Percentiles rank a stretch among this genome's conserved stretches.
These are phyloP conservation scores for Mythimna vitellina DNA, from an alignment of 2,888 invertebrate species.

Conservation along the genomic window DNA sequence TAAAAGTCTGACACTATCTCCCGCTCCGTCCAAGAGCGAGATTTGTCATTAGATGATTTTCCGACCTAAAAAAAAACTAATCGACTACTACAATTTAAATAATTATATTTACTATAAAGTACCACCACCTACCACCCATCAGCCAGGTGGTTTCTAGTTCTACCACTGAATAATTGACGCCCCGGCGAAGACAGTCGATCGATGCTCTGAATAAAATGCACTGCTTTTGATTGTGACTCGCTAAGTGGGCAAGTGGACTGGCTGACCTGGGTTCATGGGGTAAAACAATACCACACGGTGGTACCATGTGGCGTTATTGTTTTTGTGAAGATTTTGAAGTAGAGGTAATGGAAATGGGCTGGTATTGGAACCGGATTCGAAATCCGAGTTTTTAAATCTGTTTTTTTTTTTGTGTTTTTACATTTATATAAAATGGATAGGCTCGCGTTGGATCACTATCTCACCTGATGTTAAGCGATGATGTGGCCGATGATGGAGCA, in stretches of 20 bases:
- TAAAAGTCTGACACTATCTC: too few relatives aligned
- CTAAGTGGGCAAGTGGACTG: conserved; percentile 39
- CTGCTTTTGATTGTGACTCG: conserved; percentile 45
- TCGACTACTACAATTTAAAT: conserved; percentile 11
- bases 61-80: too few relatives aligned
- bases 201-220: conserved; percentile 67
- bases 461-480: too few relatives aligned
- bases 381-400: too few relatives aligned
- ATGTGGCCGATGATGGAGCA: too few relatives aligned
- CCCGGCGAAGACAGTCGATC: conserved; percentile 66
- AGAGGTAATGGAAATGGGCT: too few relatives aligned
- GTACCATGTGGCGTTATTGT: not conserved
- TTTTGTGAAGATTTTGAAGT: not conserved
- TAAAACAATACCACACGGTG: not conserved
- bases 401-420: too few relatives aligned
- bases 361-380: too few relatives aligned
- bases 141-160: conserved; percentile 63
- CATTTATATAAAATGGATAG: too few relatives aligned
- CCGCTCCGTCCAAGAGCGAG: too few relatives aligned
- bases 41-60: too few relatives aligned
- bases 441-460: too few relatives aligned
- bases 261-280: conserved; percentile 22
- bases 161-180: conserved; percentile 70
- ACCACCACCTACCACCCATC: conserved; percentile 1
- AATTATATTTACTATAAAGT: conserved; percentile 15